Evolutionary conservation across 2,888 invertebrate species (phyloP), one percentile per base, ranked within the genome.

Genomic region (Apodemia hepburni): DNA sequence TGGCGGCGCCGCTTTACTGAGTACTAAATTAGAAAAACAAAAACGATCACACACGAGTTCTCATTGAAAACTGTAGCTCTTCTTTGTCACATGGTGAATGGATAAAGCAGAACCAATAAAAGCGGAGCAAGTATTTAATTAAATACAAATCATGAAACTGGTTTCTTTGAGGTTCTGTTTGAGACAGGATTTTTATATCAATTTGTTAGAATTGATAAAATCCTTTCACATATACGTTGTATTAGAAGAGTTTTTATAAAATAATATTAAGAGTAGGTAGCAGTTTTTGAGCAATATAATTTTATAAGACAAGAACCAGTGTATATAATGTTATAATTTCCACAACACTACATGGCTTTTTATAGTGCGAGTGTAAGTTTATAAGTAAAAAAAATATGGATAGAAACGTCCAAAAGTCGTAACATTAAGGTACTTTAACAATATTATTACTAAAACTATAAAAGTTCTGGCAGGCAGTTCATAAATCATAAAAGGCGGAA

Each of bases 21-120:
- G 77, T 80, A 81, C 81, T 83, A 84, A 85, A 87, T 88, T 86
- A 83, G 81, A 75, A 70, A 76, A 76, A 82, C 79, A 84, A 85
- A 86, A 85, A 80, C 77, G 71, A 54, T 54, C 54, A 74, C 72
- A 71, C 74, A 70, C 65, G 71, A 60, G 66, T 74, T 73, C 72
- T 78, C 80, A 83, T 82, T 82, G 76, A 81, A 79, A 76, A 76
- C 73, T 69, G 68, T 64, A 73, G 71, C 75, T 54, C 15, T 45
- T 45, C 38, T 38, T 38, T 22, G 51, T 18, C 17, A 29, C 54
- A 54, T 15, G 5, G 29, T 54, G 54, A 58, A 58, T 59, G 38
- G 42, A 42, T 42, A 12, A 27, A 18, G 42, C 17, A 12, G 12
- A 38, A 22, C 12, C 6, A 38, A 42, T 59, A 38, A 42, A 42